Base-by-base conservation (phyloP, 2,888 invertebrate genomes). In the Hirtodrosophila cameraria region DNA sequence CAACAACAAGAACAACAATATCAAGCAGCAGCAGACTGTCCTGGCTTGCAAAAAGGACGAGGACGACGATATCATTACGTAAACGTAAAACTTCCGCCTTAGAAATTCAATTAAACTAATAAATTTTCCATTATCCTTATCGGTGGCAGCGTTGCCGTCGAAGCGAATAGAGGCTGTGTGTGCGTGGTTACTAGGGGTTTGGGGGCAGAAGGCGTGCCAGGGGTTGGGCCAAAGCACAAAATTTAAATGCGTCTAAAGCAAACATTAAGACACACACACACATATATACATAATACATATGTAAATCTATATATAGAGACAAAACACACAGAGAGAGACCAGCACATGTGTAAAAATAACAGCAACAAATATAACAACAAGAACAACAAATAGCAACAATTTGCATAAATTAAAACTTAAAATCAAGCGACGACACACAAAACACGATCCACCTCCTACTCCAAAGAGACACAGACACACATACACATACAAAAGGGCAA, bases 361-460 rank as follows among this genome's bases (percentile, higher is more conserved):
- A 49, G 42, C 31, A 50, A 16, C 38, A 18, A 18, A 4, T 4
- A 18, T 5, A 18, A 23, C 23, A 50, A 54, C 45, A 64, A 31
- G 38, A 48, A 69, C 61, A 77, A 64, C 85, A 82, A 88, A 87
- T 76, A 81, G 75, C 82, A 86, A 87, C 88, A 87, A 88, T 88
- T 88, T 88, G 88, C 88, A 88, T 88, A 88, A 86, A 88, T 88
- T 88, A 88, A 88, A 88, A 88, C 81, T 88, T 88, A 70, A 77
- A 79, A 71, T 77, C 72, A 70, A 62, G 49, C 69, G 64, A 66
- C 53, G 65, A 58, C 52, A 62, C 11, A 27, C 38, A 42, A 45
- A 35, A 36, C 46, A 36, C 15, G 3, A 16, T 31, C 8, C 23
- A 43, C 13, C 13, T 35, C 20, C 27, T 2, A 8, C 4, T 3